Percentiles rank a stretch among this genome's conserved stretches.
Evolutionary conservation across 2,113 vertebrate species (phyloP).

Genomic region (Pelecanus crispus): DNA sequence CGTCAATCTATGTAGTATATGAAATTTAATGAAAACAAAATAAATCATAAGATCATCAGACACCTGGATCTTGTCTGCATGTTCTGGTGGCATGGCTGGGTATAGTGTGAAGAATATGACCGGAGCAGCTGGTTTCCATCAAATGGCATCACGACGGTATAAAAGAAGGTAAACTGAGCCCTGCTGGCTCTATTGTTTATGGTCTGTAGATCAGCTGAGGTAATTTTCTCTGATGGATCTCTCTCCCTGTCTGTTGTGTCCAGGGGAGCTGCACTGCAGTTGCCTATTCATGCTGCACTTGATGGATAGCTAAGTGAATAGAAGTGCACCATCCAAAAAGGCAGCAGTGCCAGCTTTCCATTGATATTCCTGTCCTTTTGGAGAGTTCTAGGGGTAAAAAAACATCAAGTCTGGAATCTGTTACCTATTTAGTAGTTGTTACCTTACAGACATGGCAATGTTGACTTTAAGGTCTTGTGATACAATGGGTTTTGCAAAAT

Average conservation of each 20-base stretch:
- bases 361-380: background rate
- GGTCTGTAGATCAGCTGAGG: slow-evolving; percentile 6
- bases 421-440: background rate
- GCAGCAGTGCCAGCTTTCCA: background rate
- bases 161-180: background rate
- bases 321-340: background rate
- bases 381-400: background rate
- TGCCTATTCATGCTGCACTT: background rate
- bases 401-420: background rate
- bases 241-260: background rate
- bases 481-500: background rate
- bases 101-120: background rate
- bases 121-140: slow-evolving; percentile 11
- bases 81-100: background rate
- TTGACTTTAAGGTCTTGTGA: background rate
- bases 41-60: background rate
- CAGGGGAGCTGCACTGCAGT: background rate
- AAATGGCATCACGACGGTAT: background rate
- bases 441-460: background rate
- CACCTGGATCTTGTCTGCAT: background rate
- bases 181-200: background rate
- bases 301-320: background rate
- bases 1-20: background rate
- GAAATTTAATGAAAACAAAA: background rate
- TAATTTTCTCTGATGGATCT: slow-evolving; percentile 27